Evolutionary conservation across 2,113 vertebrate species (phyloP).

Genomic region (Okapia johnstoni): DNA sequence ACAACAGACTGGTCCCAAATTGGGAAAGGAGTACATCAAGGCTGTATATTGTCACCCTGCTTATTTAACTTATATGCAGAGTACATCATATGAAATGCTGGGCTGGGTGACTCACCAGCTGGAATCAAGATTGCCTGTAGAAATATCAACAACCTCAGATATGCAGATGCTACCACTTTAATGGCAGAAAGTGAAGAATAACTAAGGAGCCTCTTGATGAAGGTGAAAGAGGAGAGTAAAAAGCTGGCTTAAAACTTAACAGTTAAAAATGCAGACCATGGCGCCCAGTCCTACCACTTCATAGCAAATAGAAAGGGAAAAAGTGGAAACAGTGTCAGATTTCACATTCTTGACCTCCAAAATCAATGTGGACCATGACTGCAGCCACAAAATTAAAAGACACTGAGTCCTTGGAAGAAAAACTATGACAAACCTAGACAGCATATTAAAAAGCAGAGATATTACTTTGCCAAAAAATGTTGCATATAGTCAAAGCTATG

Average conservation of each 20-base stretch:
- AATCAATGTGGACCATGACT: neutral
- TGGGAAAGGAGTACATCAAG: neutral
- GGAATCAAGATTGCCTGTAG: neutral
- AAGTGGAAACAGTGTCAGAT: neutral
- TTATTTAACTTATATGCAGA: neutral
- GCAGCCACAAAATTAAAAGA: neutral
- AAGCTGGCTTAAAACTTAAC: neutral
- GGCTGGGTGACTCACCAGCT: neutral
- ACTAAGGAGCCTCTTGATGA: neutral
- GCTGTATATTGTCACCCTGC: neutral
- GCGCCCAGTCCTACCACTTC: neutral
- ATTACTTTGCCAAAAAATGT: neutral
- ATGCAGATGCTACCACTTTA: neutral
- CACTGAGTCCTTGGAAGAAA: neutral
- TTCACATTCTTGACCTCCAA: neutral
- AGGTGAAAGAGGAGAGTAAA: neutral
- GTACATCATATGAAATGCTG: neutral
- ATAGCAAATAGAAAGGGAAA: neutral
- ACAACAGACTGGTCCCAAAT: neutral
- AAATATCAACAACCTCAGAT: neutral
- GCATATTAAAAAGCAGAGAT: neutral
- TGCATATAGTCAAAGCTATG: neutral
- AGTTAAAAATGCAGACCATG: neutral
- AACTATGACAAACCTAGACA: neutral
- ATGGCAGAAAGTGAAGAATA: neutral